phyloP scores from a whole-genome alignment of 2,888 invertebrate species.

The Villa cingulata region DNA sequence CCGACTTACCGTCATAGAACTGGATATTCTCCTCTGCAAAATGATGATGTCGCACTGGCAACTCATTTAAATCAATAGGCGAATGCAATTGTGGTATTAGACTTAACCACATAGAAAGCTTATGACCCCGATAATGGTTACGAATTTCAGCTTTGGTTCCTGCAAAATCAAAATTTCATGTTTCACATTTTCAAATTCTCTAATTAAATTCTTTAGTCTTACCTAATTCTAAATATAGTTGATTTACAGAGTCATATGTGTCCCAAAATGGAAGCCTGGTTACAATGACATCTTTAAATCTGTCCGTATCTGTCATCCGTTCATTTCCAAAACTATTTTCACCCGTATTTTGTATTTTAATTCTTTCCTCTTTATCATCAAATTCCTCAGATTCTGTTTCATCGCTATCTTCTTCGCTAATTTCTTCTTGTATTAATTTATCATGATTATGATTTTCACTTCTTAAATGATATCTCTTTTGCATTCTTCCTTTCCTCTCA shows the following conservation, averaged over 20 bases:
- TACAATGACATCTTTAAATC: slow-evolving; percentile 15
- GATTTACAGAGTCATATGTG: slow-evolving; percentile 80
- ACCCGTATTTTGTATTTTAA: too few species aligned
- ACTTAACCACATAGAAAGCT: slow-evolving; percentile 85
- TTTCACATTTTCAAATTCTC: too few species aligned
- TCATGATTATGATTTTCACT: too few species aligned
- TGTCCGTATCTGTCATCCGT: slow-evolving; percentile 5
- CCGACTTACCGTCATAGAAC: slow-evolving; percentile 58
- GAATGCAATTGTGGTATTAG: slow-evolving; percentile 80
- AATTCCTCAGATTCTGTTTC: slow-evolving; percentile 4
- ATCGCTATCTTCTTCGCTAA: slow-evolving; percentile 10
- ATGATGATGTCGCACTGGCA: slow-evolving; percentile 78
- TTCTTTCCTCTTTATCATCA: slow-evolving; percentile 2
- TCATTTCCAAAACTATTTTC: slow-evolving; percentile 1
- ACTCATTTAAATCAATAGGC: slow-evolving; percentile 61
- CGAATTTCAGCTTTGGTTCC: slow-evolving; percentile 63
- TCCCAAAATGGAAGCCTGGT: slow-evolving; percentile 68
- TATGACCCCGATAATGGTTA: slow-evolving; percentile 87
- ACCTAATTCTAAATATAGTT: slow-evolving; percentile 73
- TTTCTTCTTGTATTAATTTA: too few species aligned
- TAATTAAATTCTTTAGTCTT: slow-evolving; percentile 25
- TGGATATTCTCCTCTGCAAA: slow-evolving; percentile 66
- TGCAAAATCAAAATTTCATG: slow-evolving; percentile 23
- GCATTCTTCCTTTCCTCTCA: neutral
- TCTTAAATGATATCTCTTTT: too few species aligned